Base-by-base conservation (phyloP, 2,113 vertebrate genomes). In the Tinamus guttatus region DNA sequence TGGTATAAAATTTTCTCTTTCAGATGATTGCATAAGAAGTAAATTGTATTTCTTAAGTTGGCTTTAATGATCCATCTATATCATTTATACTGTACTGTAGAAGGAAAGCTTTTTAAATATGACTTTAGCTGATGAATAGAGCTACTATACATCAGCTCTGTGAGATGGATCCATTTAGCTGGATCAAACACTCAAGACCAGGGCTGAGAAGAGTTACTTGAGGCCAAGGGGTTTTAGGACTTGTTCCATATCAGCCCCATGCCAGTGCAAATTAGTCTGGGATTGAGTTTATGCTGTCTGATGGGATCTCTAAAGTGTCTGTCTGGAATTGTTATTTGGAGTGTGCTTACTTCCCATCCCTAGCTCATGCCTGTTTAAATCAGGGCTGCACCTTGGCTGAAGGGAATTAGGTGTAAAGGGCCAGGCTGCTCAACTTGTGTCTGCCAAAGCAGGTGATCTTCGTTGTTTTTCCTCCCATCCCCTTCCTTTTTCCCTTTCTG, bases 31-130 rank as follows among this genome's bases (percentile, higher is more conserved):
- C 17, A 67, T 56, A 56, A n/a, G 70, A 85, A 73, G 8, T 62
- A 78, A 85, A 83, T 45, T 56, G 10, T 86, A 62, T 47, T 91
- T 93, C 87, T 81, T 63, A 82, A 84, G 34, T 41, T 83, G 64
- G 17, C 68, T 74, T 80, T 85, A 83, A 85, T 28, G 16, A n/a
- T 80, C 71, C 85, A 0, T 63, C 68, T 87, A 0, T 59, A 30
- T 85, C 67, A 87, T 19, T 40, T 63, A 45, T 6, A 38, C 9
- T 69, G 3, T 32, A 22, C 1, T 81, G 9, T 28, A 89, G 56
- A 52, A 69, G 12, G 10, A 69, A 30, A 87, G 7, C 7, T 77
- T 62, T 87, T 18, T 49, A 79, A 73, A 52, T 32, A 76, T 65
- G 36, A 45, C n/a, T 73, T 73, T n/a, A 81, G 36, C 22, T 51